Evolutionary conservation across 2,888 invertebrate genomes (phyloP).

Genomic region (Hemaris fuciformis): DNA sequence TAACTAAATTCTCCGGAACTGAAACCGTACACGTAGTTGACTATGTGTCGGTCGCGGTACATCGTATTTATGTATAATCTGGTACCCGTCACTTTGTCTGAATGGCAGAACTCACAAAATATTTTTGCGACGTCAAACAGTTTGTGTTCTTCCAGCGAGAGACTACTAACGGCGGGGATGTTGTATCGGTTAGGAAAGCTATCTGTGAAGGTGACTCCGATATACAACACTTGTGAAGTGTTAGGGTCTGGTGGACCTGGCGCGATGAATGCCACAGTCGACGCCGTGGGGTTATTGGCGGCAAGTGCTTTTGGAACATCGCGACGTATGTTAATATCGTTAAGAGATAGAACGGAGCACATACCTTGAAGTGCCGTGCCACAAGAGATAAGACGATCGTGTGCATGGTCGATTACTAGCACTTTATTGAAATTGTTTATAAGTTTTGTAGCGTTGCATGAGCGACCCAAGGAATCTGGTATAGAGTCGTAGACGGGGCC

Average conservation of each 20-base stretch:
- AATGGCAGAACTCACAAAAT: too few species aligned
- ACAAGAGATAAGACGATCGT: slow-evolving; percentile 93
- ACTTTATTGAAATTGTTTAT: slow-evolving; percentile 97
- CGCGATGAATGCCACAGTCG: slow-evolving; percentile 97
- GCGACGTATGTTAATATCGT: slow-evolving; percentile 90
- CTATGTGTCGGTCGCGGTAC: slow-evolving; percentile 94
- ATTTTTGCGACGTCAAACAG: slow-evolving; percentile 96
- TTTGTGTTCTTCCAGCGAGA: slow-evolving; percentile 92
- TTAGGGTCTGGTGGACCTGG: slow-evolving; percentile 96
- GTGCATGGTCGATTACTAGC: slow-evolving; percentile 95
- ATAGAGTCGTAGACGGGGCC: slow-evolving; percentile 95
- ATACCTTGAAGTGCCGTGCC: slow-evolving; percentile 95
- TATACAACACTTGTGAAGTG: slow-evolving; percentile 96
- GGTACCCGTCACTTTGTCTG: slow-evolving; percentile 95
- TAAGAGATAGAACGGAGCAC: slow-evolving; percentile 93
- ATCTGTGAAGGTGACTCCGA: slow-evolving; percentile 95
- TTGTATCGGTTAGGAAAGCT: slow-evolving; percentile 96
- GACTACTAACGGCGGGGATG: slow-evolving; percentile 95
- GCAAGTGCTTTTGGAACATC: slow-evolving; percentile 95
- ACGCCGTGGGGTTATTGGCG: slow-evolving; percentile 96
- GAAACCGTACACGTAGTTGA: slow-evolving; percentile 98
- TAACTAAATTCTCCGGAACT: slow-evolving; percentile 97
- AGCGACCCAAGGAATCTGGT: slow-evolving; percentile 92
- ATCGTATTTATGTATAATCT: slow-evolving; percentile 95
- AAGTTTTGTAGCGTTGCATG: slow-evolving; percentile 86